Conservation (phyloP, 2,113 vertebrate genomes). For the Agelaius phoeniceus region DNA sequence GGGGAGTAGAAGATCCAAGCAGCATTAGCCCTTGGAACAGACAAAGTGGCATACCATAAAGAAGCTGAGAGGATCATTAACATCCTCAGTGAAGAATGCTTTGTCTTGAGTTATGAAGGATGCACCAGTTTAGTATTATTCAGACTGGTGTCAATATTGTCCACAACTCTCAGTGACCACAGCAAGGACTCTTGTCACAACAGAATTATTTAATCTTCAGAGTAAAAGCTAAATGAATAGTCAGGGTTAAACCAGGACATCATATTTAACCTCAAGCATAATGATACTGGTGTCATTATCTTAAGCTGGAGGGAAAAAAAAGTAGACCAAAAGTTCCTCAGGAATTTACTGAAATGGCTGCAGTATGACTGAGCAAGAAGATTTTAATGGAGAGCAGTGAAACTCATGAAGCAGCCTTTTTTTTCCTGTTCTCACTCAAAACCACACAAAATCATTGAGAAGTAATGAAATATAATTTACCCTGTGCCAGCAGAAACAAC, state of each 20-base stretch:
- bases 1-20: neutral
- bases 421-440: neutral
- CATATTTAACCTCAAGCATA: neutral
- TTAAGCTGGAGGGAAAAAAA: neutral
- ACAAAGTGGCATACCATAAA: neutral
- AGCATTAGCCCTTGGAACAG: neutral
- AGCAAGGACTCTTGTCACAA: neutral
- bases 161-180: neutral
- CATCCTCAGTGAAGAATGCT: neutral
- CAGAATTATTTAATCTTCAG: neutral
- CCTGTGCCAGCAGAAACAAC: conserved; percentile 34
- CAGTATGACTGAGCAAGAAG: neutral
- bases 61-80: neutral
- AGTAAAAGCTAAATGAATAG: neutral
- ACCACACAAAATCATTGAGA: neutral
- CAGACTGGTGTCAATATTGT: neutral
- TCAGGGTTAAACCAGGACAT: neutral
- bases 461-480: conserved; percentile 21
- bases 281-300: neutral
- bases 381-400: neutral
- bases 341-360: neutral
- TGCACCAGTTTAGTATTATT: neutral
- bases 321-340: neutral
- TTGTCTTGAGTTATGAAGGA: neutral
- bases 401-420: neutral